Evolutionary conservation across 2,797 vertebrate genomes (phyloP), one percentile per base, ranked within the genome.

Genomic region (Hoplostethus atlanticus): DNA sequence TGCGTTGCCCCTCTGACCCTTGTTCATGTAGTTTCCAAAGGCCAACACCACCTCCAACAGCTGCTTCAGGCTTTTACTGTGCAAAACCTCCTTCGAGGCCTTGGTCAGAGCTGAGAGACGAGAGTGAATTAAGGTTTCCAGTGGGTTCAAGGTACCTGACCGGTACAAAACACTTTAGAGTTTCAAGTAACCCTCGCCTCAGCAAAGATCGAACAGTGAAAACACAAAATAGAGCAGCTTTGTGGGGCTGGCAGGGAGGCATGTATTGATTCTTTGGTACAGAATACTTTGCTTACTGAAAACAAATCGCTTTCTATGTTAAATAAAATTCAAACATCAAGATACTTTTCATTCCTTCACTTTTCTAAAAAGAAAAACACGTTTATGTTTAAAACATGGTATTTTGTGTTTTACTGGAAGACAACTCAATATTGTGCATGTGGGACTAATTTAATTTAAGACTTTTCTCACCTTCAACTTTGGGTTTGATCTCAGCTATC

Each of bases 21-120:
- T 99, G 92, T 99, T 99, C 98, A 99, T 99, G 91, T 98, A 99
- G 95, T 99, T 99, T 64, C 98, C 98, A 25, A 99, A 98, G n/a
- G 98, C 98, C 89, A 99, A 92, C 73, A 99, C 97, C 88, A 99
- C 98, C 88, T 99, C 98, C 81, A 99, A 71, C 79, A 99, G 93
- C 93, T 99, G 97, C 93, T 95, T 97, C 73, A 99, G 92, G 89
- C 94, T 97, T 59, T 87, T 92, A 87, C 97, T 99, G 80, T 96
- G 96, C 63, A 99, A 92, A 8, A 97, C 94, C 30, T 99, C 97
- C 85, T 96, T 97, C 10, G 96, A 99, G 0, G 97, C 97, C 4
- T 92, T 93, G 0, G 91, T 92, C 84, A 99, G 95, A 8, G 97
- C 98, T 99, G 83, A 54, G 46, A 17, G 10, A 44, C 2, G 5